Percentiles rank a stretch among this genome's conserved stretches.
These are phyloP conservation scores for Ptilonorhynchus violaceus DNA, from an alignment of 2,113 vertebrate genomes.

Conservation along the genomic window DNA sequence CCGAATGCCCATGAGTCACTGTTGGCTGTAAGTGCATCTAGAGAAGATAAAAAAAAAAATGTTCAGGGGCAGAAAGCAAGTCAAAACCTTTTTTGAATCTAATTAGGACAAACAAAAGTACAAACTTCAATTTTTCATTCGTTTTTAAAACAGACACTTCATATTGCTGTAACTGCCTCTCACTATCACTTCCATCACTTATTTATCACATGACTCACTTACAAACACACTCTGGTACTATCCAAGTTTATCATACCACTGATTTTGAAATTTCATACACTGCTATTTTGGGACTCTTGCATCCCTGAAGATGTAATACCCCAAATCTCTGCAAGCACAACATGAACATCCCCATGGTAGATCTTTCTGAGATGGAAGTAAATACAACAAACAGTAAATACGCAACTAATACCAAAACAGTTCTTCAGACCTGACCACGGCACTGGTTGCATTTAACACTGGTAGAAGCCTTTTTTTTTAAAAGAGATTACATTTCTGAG, in stretches of 20 bases:
- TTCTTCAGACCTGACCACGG: neutral
- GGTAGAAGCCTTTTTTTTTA: neutral
- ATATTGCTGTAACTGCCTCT: neutral
- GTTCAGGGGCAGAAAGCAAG: neutral
- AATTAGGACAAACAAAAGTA: neutral
- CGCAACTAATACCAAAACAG: neutral
- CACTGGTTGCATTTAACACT: neutral
- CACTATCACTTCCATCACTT: neutral
- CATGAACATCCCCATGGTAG: neutral
- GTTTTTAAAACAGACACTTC: neutral
- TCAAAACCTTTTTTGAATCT: neutral
- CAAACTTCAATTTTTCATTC: neutral
- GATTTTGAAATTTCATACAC: constrained; percentile 16
- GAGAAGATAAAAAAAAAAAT: neutral
- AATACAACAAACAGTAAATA: neutral
- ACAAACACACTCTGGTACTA: neutral
- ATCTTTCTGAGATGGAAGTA: neutral
- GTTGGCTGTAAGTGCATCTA: neutral
- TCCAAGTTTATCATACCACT: neutral
- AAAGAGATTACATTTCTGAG: neutral
- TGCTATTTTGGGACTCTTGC: neutral
- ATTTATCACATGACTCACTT: constrained; percentile 37
- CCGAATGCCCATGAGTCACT: neutral
- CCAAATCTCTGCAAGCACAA: neutral
- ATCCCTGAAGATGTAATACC: neutral